Conservation (phyloP, 2,797 vertebrate genomes). For the Falco berigora region DNA sequence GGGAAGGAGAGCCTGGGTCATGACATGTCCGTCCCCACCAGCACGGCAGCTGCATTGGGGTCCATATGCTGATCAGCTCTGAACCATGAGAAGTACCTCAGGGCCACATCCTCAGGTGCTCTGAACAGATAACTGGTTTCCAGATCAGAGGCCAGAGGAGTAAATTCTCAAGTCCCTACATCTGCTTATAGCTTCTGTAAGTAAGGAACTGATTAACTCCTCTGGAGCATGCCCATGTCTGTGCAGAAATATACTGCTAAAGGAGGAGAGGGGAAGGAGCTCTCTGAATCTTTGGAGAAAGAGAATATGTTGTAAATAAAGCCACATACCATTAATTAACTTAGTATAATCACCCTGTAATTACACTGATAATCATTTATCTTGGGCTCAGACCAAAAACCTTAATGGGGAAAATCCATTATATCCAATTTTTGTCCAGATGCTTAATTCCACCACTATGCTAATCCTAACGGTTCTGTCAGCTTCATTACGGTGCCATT, state of each 20-base stretch:
- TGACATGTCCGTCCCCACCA: background rate
- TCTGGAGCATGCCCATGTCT: background rate
- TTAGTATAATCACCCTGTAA: slow-evolving; percentile 48
- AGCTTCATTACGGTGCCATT: slow-evolving; percentile 12
- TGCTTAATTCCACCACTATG: slow-evolving; percentile 52
- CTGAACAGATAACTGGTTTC: background rate
- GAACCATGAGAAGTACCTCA: background rate
- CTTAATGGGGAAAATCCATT: slow-evolving; percentile 58
- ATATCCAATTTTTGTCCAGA: slow-evolving; percentile 64
- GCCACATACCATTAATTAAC: slow-evolving; percentile 53
- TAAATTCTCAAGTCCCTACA: background rate
- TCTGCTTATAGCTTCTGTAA: slow-evolving; percentile 7
- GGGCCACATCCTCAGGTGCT: background rate
- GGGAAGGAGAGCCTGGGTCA: background rate
- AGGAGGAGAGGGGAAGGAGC: background rate
- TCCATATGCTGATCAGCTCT: background rate
- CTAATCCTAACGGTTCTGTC: slow-evolving; percentile 41
- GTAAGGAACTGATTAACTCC: background rate
- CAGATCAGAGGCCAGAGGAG: background rate
- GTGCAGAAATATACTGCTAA: background rate
- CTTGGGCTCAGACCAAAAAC: slow-evolving; percentile 49
- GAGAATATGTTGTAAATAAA: slow-evolving; percentile 50
- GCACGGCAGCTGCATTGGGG: background rate
- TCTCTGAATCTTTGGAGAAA: slow-evolving; percentile 7
- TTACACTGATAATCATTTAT: slow-evolving; percentile 63